Percentiles rank a stretch among this genome's conserved stretches.
Evolutionary conservation across 2,113 vertebrate species (phyloP).

Genomic region (Myocastor coypus): DNA sequence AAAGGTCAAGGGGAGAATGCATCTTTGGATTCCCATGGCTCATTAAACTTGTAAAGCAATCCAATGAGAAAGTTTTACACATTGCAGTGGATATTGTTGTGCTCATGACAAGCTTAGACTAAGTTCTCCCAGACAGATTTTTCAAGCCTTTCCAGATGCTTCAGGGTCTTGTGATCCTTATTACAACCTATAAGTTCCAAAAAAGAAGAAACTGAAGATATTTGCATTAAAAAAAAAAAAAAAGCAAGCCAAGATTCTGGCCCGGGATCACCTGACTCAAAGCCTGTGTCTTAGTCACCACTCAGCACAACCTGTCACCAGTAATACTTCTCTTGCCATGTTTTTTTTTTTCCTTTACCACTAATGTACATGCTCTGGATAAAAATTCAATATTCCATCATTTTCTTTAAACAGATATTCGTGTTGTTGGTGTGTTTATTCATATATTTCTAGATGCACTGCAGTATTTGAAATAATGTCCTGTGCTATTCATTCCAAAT

Average conservation of each 20-base stretch:
- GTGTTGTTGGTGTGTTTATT: background rate
- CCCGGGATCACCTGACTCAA: background rate
- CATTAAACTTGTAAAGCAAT: background rate
- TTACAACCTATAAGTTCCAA: background rate
- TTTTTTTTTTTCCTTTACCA: background rate
- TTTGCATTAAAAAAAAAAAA: background rate
- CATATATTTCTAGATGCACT: constrained; percentile 45
- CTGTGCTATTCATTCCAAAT: constrained; percentile 59
- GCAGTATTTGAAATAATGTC: constrained; percentile 58
- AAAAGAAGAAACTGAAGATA: constrained; percentile 53
- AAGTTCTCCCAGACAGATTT: background rate
- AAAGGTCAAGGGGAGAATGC: background rate
- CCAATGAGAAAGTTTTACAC: background rate
- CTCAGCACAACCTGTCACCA: background rate
- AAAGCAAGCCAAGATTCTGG: background rate
- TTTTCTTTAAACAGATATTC: constrained; percentile 28
- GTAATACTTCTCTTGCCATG: background rate
- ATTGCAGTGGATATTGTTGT: background rate
- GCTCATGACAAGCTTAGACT: background rate
- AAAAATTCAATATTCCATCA: constrained; percentile 35
- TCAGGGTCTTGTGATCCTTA: background rate
- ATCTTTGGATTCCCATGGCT: background rate
- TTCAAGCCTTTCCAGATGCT: background rate
- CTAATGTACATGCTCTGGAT: background rate
- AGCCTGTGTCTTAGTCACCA: background rate